Conservation (phyloP, 2,797 vertebrate genomes). For the Sebastes hubbsi region DNA sequence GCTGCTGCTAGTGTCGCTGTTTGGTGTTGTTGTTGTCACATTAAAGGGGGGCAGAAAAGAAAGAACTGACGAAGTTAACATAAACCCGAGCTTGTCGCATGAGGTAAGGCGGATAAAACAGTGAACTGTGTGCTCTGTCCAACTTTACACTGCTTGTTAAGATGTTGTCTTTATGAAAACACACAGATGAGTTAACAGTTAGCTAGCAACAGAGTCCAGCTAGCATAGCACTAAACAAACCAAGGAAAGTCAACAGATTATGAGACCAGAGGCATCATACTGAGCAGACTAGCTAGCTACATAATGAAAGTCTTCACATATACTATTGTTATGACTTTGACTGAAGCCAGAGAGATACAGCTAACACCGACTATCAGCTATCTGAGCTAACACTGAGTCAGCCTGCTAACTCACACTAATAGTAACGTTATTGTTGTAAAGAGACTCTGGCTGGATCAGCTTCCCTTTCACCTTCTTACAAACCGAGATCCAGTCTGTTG, state of each 20-base stretch:
- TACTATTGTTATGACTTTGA: background rate
- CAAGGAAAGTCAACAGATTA: background rate
- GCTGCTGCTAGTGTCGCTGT: conserved; percentile 28
- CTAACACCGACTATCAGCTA: background rate
- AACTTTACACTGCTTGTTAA: background rate
- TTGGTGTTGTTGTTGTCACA: conserved; percentile 64
- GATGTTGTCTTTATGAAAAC: conserved; percentile 11
- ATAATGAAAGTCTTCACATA: background rate
- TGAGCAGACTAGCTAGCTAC: background rate
- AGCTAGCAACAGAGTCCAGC: conserved; percentile 59
- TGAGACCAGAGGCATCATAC: background rate
- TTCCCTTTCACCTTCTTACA: background rate
- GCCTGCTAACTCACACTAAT: conserved; percentile 36
- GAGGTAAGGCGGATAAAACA: conserved; percentile 66
- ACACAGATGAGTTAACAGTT: conserved; percentile 26
- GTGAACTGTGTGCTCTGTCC: background rate
- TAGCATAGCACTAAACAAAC: conserved; percentile 37
- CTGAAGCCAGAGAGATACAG: background rate
- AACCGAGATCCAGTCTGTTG: background rate
- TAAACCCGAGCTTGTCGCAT: conserved; percentile 54
- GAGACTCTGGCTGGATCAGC: background rate
- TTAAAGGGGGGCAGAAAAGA: conserved; percentile 26
- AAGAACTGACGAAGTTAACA: conserved; percentile 26
- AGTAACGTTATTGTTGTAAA: background rate
- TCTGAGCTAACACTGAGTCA: conserved; percentile 48